Percentiles rank a stretch among this genome's conserved stretches.
These are phyloP conservation scores for Argentina silus DNA, from an alignment of 2,797 vertebrate genomes.

Conservation along the genomic window DNA sequence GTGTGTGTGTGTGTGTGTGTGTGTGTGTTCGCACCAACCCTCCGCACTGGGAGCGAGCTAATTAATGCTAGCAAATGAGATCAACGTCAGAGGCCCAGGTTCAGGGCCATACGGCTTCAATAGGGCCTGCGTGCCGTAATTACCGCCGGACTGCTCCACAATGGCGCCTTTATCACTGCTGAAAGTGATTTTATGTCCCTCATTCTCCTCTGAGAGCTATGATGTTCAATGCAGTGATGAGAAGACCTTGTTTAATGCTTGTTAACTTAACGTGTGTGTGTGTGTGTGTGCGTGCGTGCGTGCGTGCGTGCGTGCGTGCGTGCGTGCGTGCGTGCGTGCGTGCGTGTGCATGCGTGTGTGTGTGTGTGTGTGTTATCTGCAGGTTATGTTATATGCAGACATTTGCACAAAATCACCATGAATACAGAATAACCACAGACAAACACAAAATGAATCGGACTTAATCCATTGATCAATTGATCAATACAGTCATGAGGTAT, in stretches of 20 bases:
- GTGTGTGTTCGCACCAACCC: slow-evolving; percentile 2
- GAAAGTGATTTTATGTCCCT: slow-evolving; percentile 94
- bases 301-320: neutral
- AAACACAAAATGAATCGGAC: neutral
- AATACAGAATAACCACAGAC: neutral
- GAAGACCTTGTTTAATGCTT: slow-evolving; percentile 50
- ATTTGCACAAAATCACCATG: neutral
- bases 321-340: slow-evolving; percentile 10
- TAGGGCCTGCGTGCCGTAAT: slow-evolving; percentile 72
- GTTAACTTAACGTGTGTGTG: slow-evolving; percentile 10
- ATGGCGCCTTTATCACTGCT: slow-evolving; percentile 86
- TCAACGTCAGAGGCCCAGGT: slow-evolving; percentile 90
- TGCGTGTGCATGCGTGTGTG: neutral
- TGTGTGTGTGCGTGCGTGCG: neutral
- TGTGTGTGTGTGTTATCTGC: slow-evolving; percentile 1
- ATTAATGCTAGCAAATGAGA: slow-evolving; percentile 98
- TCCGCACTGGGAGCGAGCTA: slow-evolving; percentile 83
- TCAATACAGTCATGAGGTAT: neutral
- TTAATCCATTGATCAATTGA: neutral
- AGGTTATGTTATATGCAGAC: neutral
- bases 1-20: slow-evolving; percentile 3
- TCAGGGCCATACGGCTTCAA: slow-evolving; percentile 82
- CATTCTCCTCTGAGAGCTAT: slow-evolving; percentile 58
- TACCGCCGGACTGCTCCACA: slow-evolving; percentile 76
- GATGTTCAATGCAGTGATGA: slow-evolving; percentile 56